Evolutionary conservation across 2,888 invertebrate species (phyloP).

Genomic region (Dasysyrphus tricinctus): DNA sequence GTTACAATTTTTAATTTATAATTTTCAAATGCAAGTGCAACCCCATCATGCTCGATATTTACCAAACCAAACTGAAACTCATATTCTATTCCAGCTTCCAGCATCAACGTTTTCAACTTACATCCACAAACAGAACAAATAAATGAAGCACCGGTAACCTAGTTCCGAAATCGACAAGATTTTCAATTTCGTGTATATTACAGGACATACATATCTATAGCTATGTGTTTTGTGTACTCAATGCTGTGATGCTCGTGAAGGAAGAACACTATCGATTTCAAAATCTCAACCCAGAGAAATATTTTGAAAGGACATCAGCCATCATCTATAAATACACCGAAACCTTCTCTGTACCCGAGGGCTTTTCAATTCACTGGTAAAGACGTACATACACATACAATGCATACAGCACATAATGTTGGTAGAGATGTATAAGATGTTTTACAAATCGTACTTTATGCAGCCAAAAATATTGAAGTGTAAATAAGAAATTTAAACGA

Average conservation of each 20-base stretch:
- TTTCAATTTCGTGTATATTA: constrained; percentile 41
- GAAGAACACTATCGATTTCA: constrained; percentile 61
- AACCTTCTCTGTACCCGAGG: constrained; percentile 22
- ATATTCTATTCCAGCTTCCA: neutral
- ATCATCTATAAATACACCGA: constrained; percentile 18
- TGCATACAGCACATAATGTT: neutral
- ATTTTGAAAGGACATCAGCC: constrained; percentile 25
- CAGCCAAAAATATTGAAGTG: constrained; percentile 54
- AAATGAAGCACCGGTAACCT: constrained; percentile 49
- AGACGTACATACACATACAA: neutral
- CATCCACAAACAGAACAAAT: constrained; percentile 20
- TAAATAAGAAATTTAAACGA: constrained; percentile 69
- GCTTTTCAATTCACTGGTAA: constrained; percentile 17
- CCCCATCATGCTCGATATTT: neutral
- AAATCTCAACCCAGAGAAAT: constrained; percentile 21
- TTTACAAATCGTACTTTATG: constrained; percentile 32
- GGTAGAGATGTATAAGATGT: neutral
- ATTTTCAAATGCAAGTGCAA: constrained; percentile 17
- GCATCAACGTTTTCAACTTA: constrained; percentile 2
- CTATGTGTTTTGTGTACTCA: neutral
- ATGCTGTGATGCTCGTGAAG: neutral
- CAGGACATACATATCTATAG: neutral
- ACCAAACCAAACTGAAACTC: constrained; percentile 14
- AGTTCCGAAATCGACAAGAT: constrained; percentile 51
- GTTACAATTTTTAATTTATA: constrained; percentile 18